Percentiles rank a stretch among this genome's conserved stretches.
phyloP scores from a whole-genome alignment of 1,140 invertebrate species.

The Thereuonema tuberculata region DNA sequence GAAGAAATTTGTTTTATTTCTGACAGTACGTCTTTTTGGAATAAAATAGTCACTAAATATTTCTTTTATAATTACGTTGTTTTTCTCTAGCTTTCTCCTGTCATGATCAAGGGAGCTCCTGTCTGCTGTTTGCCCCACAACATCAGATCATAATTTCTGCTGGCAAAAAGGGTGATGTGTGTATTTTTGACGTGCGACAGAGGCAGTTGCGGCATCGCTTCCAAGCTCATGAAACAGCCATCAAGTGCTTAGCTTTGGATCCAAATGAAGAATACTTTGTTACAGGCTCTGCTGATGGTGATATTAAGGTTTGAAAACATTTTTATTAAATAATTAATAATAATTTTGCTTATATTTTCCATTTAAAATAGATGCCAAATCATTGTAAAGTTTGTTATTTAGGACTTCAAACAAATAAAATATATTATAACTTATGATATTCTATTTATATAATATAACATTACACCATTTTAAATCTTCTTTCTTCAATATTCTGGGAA shows the following conservation, averaged over 20 bases:
- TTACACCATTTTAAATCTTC: too few species aligned
- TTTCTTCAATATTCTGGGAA: too few species aligned
- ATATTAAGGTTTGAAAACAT: constrained; percentile 69
- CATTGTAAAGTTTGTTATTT: too few species aligned
- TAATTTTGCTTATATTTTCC: neutral
- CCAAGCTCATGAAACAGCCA: constrained; percentile 78
- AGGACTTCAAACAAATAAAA: too few species aligned
- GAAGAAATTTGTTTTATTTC: too few species aligned
- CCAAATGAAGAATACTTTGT: constrained; percentile 92
- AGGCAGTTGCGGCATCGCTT: constrained; percentile 74
- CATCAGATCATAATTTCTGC: constrained; percentile 84
- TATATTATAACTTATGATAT: too few species aligned
- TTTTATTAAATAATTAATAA: neutral
- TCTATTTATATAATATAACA: too few species aligned
- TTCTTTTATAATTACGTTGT: constrained; percentile 3
- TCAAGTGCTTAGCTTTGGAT: constrained; percentile 89
- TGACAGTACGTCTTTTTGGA: too few species aligned
- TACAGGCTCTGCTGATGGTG: constrained; percentile 94
- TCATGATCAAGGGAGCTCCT: constrained; percentile 75
- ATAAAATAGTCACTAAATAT: neutral
- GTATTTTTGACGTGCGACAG: constrained; percentile 85
- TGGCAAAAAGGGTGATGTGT: constrained; percentile 90
- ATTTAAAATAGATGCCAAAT: too few species aligned
- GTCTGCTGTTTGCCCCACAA: constrained; percentile 78
- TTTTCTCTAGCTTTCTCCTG: constrained; percentile 62